Conservation (phyloP, 2,888 invertebrate species). For the Netelia inedita region DNA sequence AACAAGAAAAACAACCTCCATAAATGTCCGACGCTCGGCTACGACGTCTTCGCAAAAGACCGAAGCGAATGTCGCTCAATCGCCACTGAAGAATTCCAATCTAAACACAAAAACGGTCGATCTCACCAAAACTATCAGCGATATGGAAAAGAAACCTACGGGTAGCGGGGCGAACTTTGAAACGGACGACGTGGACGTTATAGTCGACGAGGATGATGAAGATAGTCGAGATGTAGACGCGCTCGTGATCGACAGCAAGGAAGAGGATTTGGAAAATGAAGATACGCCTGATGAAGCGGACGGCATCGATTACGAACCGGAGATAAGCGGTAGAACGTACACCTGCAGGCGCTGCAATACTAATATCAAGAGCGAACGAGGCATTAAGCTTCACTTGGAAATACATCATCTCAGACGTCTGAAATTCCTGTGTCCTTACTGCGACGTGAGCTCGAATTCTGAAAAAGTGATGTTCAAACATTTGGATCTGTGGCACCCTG, state of each 20-base stretch:
- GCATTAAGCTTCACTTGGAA: constrained; percentile 82
- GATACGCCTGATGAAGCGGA: constrained; percentile 15
- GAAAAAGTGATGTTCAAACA: constrained; percentile 79
- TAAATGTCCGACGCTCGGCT: constrained; percentile 45
- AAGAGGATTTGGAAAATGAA: constrained; percentile 71
- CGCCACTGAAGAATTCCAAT: constrained; percentile 33
- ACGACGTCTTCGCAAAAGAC: constrained; percentile 40
- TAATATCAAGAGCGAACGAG: constrained; percentile 77
- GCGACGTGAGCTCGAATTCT: constrained; percentile 80
- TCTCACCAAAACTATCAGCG: constrained; percentile 62
- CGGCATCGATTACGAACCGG: neutral
- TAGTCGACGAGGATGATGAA: constrained; percentile 70
- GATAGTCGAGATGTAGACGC: constrained; percentile 74
- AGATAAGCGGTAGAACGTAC: no score
- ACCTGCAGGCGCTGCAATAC: constrained; percentile 81
- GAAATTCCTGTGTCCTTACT: constrained; percentile 79
- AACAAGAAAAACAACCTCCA: constrained; percentile 29
- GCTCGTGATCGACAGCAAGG: constrained; percentile 75
- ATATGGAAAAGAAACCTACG: constrained; percentile 36
- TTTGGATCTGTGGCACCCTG: constrained; percentile 78
- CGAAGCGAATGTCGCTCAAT: constrained; percentile 19
- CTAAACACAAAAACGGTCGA: constrained; percentile 63
- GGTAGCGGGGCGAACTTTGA: constrained; percentile 47
- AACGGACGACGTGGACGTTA: constrained; percentile 34
- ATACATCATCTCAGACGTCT: constrained; percentile 80